Base-by-base conservation (phyloP, 2,113 vertebrate genomes). In the Zonotrichia leucophrys region DNA sequence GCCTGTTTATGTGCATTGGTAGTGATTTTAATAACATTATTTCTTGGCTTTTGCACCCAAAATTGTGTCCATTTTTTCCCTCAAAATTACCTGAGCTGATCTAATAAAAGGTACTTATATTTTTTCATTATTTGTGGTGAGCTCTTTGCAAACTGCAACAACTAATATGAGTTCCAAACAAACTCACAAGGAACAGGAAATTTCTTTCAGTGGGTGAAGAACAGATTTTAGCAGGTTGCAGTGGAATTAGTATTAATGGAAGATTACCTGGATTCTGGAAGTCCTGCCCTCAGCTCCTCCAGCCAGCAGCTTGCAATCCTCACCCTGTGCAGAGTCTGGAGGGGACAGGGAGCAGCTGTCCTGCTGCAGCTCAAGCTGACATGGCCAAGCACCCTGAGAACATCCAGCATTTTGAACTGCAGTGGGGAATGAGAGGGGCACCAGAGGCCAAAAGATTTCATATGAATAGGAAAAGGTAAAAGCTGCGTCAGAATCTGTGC, bases 271-370 rank as follows among this genome's bases (percentile, higher is more conserved):
- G 70, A 76, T 81, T 50, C 85, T 81, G 81, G 73, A 81, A 95
- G 92, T 82, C 83, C 87, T 76, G 55, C 91, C 79, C 50, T 94
- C 70, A 86, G 89, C 74, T 97, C 70, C 85, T 85, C 58, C 85
- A 73, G 72, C 41, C 39, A 68, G 76, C 11, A 6, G 59, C 82
- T 73, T 83, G 85, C 55, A 87, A 66, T 68, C 85, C 52, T 72
- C 74, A 33, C 84, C 75, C 60, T 53, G 33, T 44, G 49, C 69
- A 47, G 69, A 10, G n/a, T 75, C 39, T 83, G 46, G 66, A 76
- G 84, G 92, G 94, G 92, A 53, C 89, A 83, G 76, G 88, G 86
- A 92, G 84, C 94, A 96, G 92, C 91, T 92, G 85, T 78, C 79
- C 52, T 10, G 3, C 80, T 52, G 63, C 73, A 55, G 64, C 74